These are phyloP conservation scores for Rhimphoctona megacephalus DNA, from an alignment of 2,888 invertebrate genomes.

Conservation along the genomic window DNA sequence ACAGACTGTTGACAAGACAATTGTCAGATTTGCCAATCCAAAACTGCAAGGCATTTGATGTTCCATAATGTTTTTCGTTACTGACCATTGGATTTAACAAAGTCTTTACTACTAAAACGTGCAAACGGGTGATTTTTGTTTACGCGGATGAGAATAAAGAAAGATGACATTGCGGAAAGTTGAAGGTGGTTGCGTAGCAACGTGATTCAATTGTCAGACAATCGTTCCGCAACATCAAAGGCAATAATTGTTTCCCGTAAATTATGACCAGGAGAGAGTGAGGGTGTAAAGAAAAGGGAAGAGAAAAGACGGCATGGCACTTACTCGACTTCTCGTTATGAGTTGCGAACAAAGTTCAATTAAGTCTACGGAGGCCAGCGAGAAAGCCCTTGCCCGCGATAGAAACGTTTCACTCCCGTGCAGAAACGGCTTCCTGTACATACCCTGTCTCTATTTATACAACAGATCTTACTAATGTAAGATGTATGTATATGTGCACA, in stretches of 20 bases:
- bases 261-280: slow-evolving; percentile 80
- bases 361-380: slow-evolving; percentile 78
- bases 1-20: slow-evolving; percentile 32
- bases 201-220: slow-evolving; percentile 73
- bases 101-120: not conserved
- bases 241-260: slow-evolving; percentile 84
- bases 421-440: slow-evolving; percentile 76
- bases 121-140: not conserved
- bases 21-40: not conserved
- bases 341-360: slow-evolving; percentile 85
- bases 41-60: not conserved
- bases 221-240: slow-evolving; percentile 83
- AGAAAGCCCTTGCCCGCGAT: slow-evolving; percentile 24
- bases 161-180: slow-evolving; percentile 36
- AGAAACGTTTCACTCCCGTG: slow-evolving; percentile 68
- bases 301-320: slow-evolving; percentile 73
- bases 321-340: slow-evolving; percentile 84
- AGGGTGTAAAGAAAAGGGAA: slow-evolving; percentile 11
- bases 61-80: not conserved
- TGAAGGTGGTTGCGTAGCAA: slow-evolving; percentile 39
- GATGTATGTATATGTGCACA: not conserved
- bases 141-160: not conserved
- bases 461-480: slow-evolving; percentile 15
- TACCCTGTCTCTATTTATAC: not conserved
- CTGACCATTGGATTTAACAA: not conserved